A percentile compares a stretch with the other conserved stretches of the same genome.
These are phyloP conservation scores for Erebia ligea DNA, from an alignment of 2,888 invertebrate genomes.

Conservation along the genomic window DNA sequence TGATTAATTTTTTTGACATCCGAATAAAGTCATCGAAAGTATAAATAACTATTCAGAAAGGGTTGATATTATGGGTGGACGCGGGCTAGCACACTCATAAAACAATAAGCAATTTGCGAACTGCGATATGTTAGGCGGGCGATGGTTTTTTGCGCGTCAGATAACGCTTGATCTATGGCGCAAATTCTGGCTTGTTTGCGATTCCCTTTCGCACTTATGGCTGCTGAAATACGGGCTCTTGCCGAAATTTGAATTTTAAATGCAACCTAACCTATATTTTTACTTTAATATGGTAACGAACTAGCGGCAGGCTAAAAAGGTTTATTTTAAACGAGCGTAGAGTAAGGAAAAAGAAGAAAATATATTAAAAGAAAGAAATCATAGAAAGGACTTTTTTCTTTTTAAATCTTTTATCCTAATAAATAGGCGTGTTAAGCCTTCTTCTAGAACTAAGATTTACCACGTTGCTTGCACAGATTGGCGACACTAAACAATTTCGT, in stretches of 20 bases:
- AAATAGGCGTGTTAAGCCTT: too few relatives aligned
- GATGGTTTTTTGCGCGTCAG: slow-evolving; percentile 40
- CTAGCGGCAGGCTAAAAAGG: too few relatives aligned
- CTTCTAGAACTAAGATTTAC: too few relatives aligned
- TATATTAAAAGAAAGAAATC: too few relatives aligned
- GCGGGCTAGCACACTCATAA: slow-evolving; percentile 29
- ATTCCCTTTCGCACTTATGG: slow-evolving; percentile 13
- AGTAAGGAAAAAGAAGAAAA: too few relatives aligned
- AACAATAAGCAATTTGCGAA: slow-evolving; percentile 41
- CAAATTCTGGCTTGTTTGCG: slow-evolving; percentile 13
- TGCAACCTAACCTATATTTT: slow-evolving; percentile 7
- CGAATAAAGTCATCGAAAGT: background rate
- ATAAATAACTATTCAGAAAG: background rate
- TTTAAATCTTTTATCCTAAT: too few relatives aligned
- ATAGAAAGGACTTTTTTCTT: too few relatives aligned
- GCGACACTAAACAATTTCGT: too few relatives aligned
- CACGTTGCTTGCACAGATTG: too few relatives aligned
- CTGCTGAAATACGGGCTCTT: slow-evolving; percentile 7
- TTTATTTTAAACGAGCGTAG: too few relatives aligned
- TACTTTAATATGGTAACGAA: background rate
- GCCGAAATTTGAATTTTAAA: background rate
- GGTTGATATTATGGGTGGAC: background rate
- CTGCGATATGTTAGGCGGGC: slow-evolving; percentile 39
- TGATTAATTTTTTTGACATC: background rate
- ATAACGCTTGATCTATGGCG: slow-evolving; percentile 38